Evolutionary conservation across 1,140 invertebrate genomes (phyloP), one percentile per base, ranked within the genome.

Genomic region (Chlorops oryzae): DNA sequence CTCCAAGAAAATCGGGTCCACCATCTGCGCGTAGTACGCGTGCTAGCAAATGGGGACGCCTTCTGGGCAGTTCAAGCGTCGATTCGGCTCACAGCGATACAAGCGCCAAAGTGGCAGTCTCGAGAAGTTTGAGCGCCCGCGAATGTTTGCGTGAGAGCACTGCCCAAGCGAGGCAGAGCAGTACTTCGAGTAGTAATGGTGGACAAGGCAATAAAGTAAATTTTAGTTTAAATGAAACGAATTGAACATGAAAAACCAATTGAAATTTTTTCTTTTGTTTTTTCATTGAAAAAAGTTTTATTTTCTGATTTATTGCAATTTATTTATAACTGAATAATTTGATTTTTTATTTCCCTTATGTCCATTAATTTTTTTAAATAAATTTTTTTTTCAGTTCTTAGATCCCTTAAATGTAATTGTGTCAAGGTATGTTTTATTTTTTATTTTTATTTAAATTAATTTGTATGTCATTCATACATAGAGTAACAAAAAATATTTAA

Each of bases 11-110:
- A 57, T 72, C 69, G 55, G 70, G 70, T 64, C 70, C 70, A 70
- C 69, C 69, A 62, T 70, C 48, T 70, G 73, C 56, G 65, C 72
- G 53, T 62, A 70, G 51, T 75, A 77, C 56, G 61, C 73, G 73
- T 61, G 63, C 78, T 23, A 82, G 83, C 61, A 88, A 88, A 74
- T 91, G 89, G 88, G 86, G 87, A 28, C 81, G 87, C 52, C 75
- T 91, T 55, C 72, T 89, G 59, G 84, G 85, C 62, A 86, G 84
- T 57, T 83, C 82, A 57, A 84, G 83, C 72, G 71, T 86, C 58
- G 84, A 86, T 69, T 72, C 70, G 57, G 70, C 70, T 66, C n/a
- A n/a, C n/a, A 72, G 70, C 65, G 70, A 72, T 66, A 67, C 66
- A 47, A 72, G 67, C 61, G 65, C 70, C 55, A 72, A 72, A 63